Evolutionary conservation across 2,113 vertebrate species (phyloP), one percentile per base, ranked within the genome.

Genomic region (Cettia cetti): DNA sequence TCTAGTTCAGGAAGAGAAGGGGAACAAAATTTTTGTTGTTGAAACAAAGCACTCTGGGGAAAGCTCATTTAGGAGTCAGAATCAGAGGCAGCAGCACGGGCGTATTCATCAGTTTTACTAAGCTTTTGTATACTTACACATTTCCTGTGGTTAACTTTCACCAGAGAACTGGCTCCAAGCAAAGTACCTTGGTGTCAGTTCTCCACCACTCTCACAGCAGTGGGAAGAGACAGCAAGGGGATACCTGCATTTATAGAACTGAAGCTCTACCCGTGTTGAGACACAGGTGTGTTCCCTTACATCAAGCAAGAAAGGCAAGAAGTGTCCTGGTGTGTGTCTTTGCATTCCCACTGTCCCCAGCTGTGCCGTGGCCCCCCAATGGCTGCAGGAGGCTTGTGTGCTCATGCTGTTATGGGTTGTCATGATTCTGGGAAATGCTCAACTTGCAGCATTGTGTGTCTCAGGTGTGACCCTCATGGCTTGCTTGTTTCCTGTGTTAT

Each of bases 221-320:
- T 11, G 6, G 15, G 65, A 78, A 47, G 22, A 52, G 15, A 33
- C 17, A 27, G 4, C 6, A 60, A 47, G 12, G 31, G 71, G 11
- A 28, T 37, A 28, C 0, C 2, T 30, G 6, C 13, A 26, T 68
- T 54, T 37, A 30, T 65, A 53, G 24, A 79, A 72, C 19, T 16
- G 24, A 9, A 37, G 8, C 15, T 53, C 49, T 49, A 3, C 11
- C 3, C 2, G 10, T 28, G 17, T 16, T 44, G 39, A 59, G 27
- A 47, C 6, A 63, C 3, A 49, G 23, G 44, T 0, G 2, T 21
- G 12, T 10, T 88, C 24, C 17, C 4, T 2, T 15, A 7, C 0
- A 0, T 27, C 1, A 1, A 65, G 37, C 27, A 65, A 37, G 37
- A 72, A 60, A 69, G 21, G 11, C 3, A 9, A 39, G 26, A 49